A percentile compares a stretch with the other conserved stretches of the same genome.
Evolutionary conservation across 2,797 vertebrate genomes (phyloP).

Genomic region (Coracias cyanogaster): DNA sequence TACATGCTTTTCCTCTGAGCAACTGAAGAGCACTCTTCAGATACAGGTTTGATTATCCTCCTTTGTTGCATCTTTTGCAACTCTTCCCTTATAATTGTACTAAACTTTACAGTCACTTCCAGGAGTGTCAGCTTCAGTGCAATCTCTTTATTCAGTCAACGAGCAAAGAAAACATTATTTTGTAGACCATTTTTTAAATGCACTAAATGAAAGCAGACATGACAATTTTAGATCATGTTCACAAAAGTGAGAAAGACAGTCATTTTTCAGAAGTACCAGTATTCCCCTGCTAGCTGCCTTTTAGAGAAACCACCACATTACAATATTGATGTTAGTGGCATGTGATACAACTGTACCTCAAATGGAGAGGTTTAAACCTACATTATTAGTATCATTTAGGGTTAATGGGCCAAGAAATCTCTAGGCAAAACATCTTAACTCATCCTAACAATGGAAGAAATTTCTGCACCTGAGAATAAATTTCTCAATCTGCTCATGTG

Average conservation of each 20-base stretch:
- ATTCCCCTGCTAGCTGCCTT: not conserved
- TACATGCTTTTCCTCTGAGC: not conserved
- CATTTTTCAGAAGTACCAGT: not conserved
- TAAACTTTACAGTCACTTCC: not conserved
- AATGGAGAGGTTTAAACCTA: not conserved
- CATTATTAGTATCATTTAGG: not conserved
- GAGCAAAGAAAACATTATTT: not conserved
- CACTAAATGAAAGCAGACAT: not conserved
- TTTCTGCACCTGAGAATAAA: not conserved
- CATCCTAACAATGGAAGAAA: not conserved
- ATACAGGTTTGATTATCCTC: not conserved
- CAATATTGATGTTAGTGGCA: not conserved
- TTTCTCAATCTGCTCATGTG: not conserved
- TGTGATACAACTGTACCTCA: not conserved
- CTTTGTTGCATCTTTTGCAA: not conserved
- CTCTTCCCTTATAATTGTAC: not conserved
- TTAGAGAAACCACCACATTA: not conserved
- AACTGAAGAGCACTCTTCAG: not conserved
- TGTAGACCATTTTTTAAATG: not conserved
- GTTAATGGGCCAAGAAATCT: not conserved
- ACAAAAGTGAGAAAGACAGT: not conserved
- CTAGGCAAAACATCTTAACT: not conserved
- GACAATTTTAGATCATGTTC: not conserved
- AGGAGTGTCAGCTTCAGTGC: not conserved
- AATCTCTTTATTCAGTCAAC: not conserved